These are phyloP conservation scores for Caradrina kadenii DNA, from an alignment of 2,888 invertebrate genomes.

Conservation along the genomic window DNA sequence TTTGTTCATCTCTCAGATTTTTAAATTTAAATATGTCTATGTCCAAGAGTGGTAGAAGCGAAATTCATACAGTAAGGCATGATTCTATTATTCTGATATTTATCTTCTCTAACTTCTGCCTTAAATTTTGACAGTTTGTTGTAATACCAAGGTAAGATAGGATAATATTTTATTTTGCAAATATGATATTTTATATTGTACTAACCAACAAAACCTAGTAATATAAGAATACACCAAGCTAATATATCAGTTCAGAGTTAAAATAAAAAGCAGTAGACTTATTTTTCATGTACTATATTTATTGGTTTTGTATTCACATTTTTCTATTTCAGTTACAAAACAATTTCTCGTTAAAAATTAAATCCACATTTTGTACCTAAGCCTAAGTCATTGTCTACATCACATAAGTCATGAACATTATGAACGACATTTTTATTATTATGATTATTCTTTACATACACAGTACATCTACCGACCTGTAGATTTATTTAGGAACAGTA, in stretches of 20 bases:
- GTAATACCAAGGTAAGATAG: too few relatives aligned
- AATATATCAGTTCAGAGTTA: not conserved
- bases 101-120: too few relatives aligned
- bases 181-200: too few relatives aligned
- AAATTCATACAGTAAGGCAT: too few relatives aligned
- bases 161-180: too few relatives aligned
- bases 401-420: slow-evolving; percentile 74
- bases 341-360: slow-evolving; percentile 84
- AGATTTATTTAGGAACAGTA: slow-evolving; percentile 53
- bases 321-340: slow-evolving; percentile 89
- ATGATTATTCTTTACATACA: slow-evolving; percentile 59
- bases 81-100: too few relatives aligned
- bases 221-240: too few relatives aligned
- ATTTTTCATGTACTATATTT: slow-evolving; percentile 83
- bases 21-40: not conserved
- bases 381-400: slow-evolving; percentile 89
- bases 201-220: too few relatives aligned
- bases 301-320: slow-evolving; percentile 89
- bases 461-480: slow-evolving; percentile 63
- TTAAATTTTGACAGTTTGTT: not conserved
- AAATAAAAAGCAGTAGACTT: slow-evolving; percentile 36
- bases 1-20: not conserved
- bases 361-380: slow-evolving; percentile 85
- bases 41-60: too few relatives aligned
- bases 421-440: slow-evolving; percentile 60